These are phyloP conservation scores for Peromyscus californicus DNA, from an alignment of 2,113 vertebrate genomes.

Conservation along the genomic window DNA sequence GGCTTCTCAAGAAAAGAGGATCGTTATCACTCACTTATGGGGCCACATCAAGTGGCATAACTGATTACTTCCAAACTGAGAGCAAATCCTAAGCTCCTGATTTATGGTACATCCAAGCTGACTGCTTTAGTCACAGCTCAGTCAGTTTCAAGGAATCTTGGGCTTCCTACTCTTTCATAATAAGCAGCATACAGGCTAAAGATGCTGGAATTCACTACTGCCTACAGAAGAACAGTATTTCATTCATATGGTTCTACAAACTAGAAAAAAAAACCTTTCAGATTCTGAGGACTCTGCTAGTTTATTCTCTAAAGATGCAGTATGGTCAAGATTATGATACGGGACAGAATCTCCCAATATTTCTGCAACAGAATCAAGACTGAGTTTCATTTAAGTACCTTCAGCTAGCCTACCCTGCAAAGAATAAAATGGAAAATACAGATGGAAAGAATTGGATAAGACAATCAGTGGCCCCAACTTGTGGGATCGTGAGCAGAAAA, in stretches of 20 bases:
- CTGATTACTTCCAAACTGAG: no score
- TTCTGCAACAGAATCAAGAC: no score
- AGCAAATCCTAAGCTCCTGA: no score
- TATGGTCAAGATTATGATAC: neutral
- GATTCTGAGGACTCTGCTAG: neutral
- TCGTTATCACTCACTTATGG: no score
- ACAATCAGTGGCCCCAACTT: neutral
- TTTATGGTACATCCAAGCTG: no score
- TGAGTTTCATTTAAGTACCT: no score
- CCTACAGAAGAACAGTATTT: neutral
- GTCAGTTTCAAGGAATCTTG: neutral
- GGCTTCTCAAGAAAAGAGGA: no score
- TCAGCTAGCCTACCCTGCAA: no score
- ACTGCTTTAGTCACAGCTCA: no score
- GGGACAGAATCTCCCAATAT: no score
- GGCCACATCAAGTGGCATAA: no score
- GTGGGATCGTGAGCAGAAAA: neutral
- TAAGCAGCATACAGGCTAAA: neutral
- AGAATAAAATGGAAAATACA: neutral
- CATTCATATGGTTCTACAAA: neutral
- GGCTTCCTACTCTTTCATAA: neutral
- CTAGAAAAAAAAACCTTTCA: no score
- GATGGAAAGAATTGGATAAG: neutral
- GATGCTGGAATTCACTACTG: neutral
- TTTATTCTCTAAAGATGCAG: neutral